Conservation (phyloP, 64 coral and sea anemone species). For the Montipora efflorescens region DNA sequence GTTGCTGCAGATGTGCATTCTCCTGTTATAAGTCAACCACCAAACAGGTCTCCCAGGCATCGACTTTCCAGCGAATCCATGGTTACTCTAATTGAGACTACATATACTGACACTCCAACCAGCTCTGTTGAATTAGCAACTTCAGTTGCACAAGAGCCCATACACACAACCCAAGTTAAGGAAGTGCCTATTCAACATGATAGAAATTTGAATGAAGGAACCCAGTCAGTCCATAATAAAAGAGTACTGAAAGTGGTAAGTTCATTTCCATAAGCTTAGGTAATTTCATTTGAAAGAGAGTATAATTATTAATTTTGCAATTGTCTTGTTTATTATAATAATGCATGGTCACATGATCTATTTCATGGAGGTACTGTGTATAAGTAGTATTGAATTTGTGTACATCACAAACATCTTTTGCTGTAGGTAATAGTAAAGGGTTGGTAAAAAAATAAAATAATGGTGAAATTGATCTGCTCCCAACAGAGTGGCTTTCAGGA, state of each 20-base stretch:
- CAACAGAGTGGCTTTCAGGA: no score
- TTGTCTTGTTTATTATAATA: no score
- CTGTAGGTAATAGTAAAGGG: no score
- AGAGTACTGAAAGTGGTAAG: constrained; percentile 44
- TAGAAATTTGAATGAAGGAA: not conserved
- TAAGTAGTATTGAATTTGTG: not conserved
- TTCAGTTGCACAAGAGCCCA: not conserved
- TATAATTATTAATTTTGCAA: no score
- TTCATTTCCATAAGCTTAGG: not conserved
- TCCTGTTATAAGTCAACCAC: not conserved
- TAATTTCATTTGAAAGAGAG: no score
- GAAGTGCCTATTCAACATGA: not conserved
- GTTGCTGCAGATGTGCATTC: constrained; percentile 26
- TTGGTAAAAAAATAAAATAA: no score
- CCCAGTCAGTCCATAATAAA: not conserved
- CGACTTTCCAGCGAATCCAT: constrained; percentile 79
- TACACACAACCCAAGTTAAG: not conserved
- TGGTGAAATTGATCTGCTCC: no score
- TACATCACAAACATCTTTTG: not conserved
- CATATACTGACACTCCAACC: constrained; percentile 2
- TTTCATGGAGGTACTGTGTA: no score
- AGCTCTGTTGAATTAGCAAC: constrained; percentile 5
- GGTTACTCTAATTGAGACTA: constrained; percentile 79
- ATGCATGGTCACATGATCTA: no score
- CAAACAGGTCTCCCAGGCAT: not conserved